Evolutionary conservation across 2,888 invertebrate species (phyloP).

Genomic region (Cistogaster globosa): DNA sequence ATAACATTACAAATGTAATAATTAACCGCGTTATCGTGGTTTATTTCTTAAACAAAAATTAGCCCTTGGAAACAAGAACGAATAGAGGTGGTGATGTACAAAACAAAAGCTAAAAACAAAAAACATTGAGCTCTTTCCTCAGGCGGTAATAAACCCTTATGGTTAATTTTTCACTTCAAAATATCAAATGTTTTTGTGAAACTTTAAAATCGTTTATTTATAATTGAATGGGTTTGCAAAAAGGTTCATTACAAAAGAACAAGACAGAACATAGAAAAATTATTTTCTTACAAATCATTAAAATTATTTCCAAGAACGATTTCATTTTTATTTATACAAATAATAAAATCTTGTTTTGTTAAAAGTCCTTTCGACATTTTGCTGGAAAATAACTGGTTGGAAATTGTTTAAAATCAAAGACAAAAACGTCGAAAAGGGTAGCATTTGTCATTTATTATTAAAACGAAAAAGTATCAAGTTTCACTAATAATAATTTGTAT

Average conservation of each 20-base stretch:
- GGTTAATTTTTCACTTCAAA: constrained; percentile 53
- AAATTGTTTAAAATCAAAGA: neutral
- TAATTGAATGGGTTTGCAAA: neutral
- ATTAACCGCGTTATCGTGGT: constrained; percentile 66
- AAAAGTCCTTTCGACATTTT: constrained; percentile 36
- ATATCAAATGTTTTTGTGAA: constrained; percentile 51
- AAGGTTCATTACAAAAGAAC: constrained; percentile 23
- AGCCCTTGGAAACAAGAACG: constrained; percentile 45
- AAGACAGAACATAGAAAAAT: constrained; percentile 11
- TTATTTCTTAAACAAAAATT: constrained; percentile 43
- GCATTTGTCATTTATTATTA: neutral
- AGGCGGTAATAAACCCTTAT: constrained; percentile 59
- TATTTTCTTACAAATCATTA: constrained; percentile 46
- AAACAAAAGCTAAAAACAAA: neutral
- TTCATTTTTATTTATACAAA: constrained; percentile 23
- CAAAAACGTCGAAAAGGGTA: neutral
- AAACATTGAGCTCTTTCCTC: constrained; percentile 30
- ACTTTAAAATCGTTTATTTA: constrained; percentile 34
- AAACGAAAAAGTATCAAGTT: constrained; percentile 64
- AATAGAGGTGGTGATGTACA: neutral
- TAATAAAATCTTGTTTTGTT: constrained; percentile 36
- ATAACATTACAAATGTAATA: constrained; percentile 65
- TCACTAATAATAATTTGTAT: constrained; percentile 56
- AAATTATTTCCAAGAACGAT: constrained; percentile 24
- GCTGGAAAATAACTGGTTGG: constrained; percentile 5